A percentile compares a stretch with the other conserved stretches of the same genome.
These are phyloP conservation scores for Andrena haemorrhoa DNA, from an alignment of 2,888 invertebrate species.

Conservation along the genomic window DNA sequence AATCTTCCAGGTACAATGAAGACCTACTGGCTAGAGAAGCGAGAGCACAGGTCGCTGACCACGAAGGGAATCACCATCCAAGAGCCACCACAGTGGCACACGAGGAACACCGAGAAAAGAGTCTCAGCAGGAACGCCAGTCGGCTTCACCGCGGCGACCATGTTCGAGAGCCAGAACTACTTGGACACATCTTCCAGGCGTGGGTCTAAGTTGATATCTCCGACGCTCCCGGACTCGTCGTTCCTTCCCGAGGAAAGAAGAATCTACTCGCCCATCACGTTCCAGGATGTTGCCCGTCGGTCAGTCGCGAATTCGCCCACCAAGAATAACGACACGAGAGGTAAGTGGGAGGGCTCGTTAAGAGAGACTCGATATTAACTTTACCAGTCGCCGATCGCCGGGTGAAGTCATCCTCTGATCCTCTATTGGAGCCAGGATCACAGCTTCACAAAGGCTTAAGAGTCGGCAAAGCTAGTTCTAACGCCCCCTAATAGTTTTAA, in stretches of 20 bases:
- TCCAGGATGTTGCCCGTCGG: constrained; percentile 92
- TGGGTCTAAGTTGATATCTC: constrained; percentile 71
- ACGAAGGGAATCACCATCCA: constrained; percentile 79
- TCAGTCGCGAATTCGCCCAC: constrained; percentile 92
- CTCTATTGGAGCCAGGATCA: not conserved
- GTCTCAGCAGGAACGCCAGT: constrained; percentile 60
- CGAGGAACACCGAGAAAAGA: constrained; percentile 84
- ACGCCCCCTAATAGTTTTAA: too few species aligned
- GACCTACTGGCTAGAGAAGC: constrained; percentile 94
- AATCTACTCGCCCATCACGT: constrained; percentile 94
- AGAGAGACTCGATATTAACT: not conserved
- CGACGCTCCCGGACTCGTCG: constrained; percentile 73
- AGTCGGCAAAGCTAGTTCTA: not conserved
- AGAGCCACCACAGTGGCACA: constrained; percentile 78
- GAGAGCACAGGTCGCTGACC: constrained; percentile 88
- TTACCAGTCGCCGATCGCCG: not conserved
- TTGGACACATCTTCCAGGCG: constrained; percentile 64
- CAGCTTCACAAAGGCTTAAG: too few species aligned
- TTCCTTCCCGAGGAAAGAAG: constrained; percentile 88
- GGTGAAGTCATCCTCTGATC: not conserved
- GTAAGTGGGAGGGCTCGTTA: constrained; percentile 58
- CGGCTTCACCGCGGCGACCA: constrained; percentile 29
- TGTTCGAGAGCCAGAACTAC: constrained; percentile 55
- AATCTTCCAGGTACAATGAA: constrained; percentile 90
- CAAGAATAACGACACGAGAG: constrained; percentile 84